Conservation (phyloP, 2,797 vertebrate genomes). For the Dicrostonyx torquatus region DNA sequence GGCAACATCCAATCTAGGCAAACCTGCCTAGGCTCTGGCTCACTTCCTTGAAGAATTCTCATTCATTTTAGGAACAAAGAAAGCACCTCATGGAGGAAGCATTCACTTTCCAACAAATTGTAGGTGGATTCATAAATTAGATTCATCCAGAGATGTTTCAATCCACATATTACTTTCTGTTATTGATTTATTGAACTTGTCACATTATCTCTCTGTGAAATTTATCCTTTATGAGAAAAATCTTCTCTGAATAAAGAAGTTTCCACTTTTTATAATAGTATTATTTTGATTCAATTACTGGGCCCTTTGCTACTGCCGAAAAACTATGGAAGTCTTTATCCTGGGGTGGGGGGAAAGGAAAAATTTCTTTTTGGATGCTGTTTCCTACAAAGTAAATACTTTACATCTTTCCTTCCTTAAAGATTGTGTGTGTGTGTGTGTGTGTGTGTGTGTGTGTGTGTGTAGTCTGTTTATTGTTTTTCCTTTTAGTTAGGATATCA, state of each 20-base stretch:
- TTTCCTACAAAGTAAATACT: slow-evolving; percentile 6
- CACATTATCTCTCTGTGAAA: slow-evolving; percentile 64
- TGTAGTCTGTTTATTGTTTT: not conserved
- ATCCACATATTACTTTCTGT: slow-evolving; percentile 50
- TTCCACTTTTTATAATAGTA: slow-evolving; percentile 25
- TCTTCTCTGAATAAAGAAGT: slow-evolving; percentile 55
- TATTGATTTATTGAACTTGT: slow-evolving; percentile 70
- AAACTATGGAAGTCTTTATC: slow-evolving; percentile 3
- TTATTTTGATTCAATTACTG: slow-evolving; percentile 60
- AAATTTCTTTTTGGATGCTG: not conserved
- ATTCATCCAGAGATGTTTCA: slow-evolving; percentile 55
- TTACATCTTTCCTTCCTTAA: not conserved
- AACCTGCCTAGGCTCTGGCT: not conserved
- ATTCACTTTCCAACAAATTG: slow-evolving; percentile 56
- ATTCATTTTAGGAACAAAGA: slow-evolving; percentile 56
- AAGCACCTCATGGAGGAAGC: not conserved
- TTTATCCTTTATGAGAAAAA: slow-evolving; percentile 57
- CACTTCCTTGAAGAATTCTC: not conserved
- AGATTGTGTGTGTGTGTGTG: not conserved
- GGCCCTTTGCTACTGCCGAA: slow-evolving; percentile 25
- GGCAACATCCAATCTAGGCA: not conserved
- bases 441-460: not conserved
- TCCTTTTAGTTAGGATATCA: not conserved
- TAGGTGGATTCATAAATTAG: slow-evolving; percentile 59
- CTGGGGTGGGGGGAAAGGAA: not conserved